phyloP scores from a whole-genome alignment of 1,140 invertebrate species.

The Chironomus striatipennis region DNA sequence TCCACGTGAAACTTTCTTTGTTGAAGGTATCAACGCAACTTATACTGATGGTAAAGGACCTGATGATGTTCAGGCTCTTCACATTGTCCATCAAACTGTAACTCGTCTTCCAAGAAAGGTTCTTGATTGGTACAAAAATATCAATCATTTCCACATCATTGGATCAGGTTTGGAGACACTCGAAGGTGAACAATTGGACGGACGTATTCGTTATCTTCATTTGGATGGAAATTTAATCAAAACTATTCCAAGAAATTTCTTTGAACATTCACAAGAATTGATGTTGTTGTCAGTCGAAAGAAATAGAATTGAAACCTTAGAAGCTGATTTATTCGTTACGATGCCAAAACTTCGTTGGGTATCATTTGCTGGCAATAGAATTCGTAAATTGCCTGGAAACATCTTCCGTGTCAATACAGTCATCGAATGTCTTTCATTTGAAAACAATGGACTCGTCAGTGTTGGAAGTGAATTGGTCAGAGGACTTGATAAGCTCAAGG shows the following conservation, averaged over 20 bases:
- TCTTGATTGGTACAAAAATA: background rate
- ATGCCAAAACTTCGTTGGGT: slow-evolving; percentile 7
- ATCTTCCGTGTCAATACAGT: background rate
- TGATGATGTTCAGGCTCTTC: background rate
- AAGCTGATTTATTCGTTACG: background rate
- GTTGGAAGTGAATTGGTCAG: background rate
- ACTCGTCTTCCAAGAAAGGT: background rate
- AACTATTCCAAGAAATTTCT: background rate
- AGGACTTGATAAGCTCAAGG: background rate
- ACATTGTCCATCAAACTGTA: background rate
- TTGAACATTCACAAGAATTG: background rate
- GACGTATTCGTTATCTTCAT: background rate
- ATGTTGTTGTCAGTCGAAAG: background rate
- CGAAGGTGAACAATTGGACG: background rate
- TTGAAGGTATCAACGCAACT: background rate
- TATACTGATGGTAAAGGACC: background rate
- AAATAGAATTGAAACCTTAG: background rate
- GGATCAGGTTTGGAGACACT: background rate
- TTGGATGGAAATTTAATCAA: background rate
- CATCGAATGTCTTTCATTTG: background rate
- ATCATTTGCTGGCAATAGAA: background rate
- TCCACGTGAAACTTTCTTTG: background rate
- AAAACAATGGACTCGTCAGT: background rate
- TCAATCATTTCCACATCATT: background rate
- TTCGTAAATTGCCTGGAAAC: background rate